phyloP scores from a whole-genome alignment of 2,113 vertebrate species.

The Pseudolaguvia tuberculata region DNA sequence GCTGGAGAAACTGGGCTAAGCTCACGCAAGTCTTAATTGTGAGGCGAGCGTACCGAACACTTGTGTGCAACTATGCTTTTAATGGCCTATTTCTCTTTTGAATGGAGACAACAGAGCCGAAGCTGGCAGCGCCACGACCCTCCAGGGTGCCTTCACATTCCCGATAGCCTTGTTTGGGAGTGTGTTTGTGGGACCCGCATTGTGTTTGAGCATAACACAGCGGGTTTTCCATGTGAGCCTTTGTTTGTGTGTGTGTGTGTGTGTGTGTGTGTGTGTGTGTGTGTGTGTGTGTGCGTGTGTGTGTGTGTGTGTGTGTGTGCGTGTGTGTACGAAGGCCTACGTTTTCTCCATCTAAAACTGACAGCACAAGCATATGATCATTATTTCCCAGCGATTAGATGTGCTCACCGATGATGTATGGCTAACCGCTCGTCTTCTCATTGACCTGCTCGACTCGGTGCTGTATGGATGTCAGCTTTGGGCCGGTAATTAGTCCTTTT shows the following conservation, averaged over 20 bases:
- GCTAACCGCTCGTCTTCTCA: slow-evolving; percentile 44
- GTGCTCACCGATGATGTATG: slow-evolving; percentile 38
- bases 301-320: slow-evolving; percentile 38
- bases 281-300: slow-evolving; percentile 25
- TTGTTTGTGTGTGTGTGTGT: background rate
- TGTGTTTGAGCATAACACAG: slow-evolving; percentile 18
- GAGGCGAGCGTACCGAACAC: slow-evolving; percentile 34
- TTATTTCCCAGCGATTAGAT: slow-evolving; percentile 42
- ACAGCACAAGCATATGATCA: slow-evolving; percentile 40
- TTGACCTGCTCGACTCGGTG: slow-evolving; percentile 34
- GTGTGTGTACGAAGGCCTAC: slow-evolving; percentile 22
- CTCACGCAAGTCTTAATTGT: slow-evolving; percentile 47
- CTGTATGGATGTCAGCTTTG: slow-evolving; percentile 52
- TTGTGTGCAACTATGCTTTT: slow-evolving; percentile 48
- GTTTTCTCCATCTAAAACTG: slow-evolving; percentile 34
- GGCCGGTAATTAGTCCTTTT: slow-evolving; percentile 64
- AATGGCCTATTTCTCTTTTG: slow-evolving; percentile 52
- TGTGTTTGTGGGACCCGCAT: slow-evolving; percentile 37
- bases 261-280: slow-evolving; percentile 20
- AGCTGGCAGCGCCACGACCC: slow-evolving; percentile 45
- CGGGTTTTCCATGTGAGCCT: slow-evolving; percentile 30
- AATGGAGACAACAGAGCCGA: slow-evolving; percentile 52
- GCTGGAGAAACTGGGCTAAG: slow-evolving; percentile 32
- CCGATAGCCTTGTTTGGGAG: slow-evolving; percentile 38
- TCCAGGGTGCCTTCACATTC: slow-evolving; percentile 44